Conservation (phyloP, 1,140 invertebrate species). For the Ips nitidus region DNA sequence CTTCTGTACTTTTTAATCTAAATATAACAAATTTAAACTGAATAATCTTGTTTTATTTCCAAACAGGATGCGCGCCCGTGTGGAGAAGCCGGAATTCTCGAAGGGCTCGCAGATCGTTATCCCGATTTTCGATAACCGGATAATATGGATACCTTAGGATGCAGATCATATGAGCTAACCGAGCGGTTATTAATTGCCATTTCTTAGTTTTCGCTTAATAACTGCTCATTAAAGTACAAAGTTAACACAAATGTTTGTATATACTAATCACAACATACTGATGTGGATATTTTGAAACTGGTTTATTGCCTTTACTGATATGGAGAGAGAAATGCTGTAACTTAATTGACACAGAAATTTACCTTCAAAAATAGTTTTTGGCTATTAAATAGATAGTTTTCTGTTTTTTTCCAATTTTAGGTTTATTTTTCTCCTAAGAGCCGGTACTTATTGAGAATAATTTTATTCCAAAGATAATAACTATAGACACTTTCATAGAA, state of each 20-base stretch:
- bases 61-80: slow-evolving; percentile 41
- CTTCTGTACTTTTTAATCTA: slow-evolving; percentile 9
- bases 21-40: slow-evolving; percentile 22
- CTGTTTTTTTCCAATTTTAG: too few relatives aligned
- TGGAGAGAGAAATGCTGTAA: too few relatives aligned
- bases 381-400: too few relatives aligned
- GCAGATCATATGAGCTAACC: slow-evolving; percentile 20
- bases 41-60: slow-evolving; percentile 36
- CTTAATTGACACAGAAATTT: too few relatives aligned
- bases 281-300: background rate
- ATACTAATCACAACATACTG: slow-evolving; percentile 19
- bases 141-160: slow-evolving; percentile 35
- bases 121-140: slow-evolving; percentile 24
- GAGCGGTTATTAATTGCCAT: slow-evolving; percentile 13
- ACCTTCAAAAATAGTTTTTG: too few relatives aligned
- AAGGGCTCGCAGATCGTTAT: slow-evolving; percentile 11
- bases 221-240: slow-evolving; percentile 17
- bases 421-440: too few relatives aligned
- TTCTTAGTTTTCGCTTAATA: slow-evolving; percentile 4
- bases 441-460: too few relatives aligned
- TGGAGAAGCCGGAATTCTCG: slow-evolving; percentile 32
- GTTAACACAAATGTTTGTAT: slow-evolving; percentile 17
- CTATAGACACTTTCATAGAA: too few relatives aligned
- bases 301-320: background rate
- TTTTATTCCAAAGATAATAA: too few relatives aligned